Conservation (phyloP, 2,888 invertebrate genomes). For the Archips xylosteana region DNA sequence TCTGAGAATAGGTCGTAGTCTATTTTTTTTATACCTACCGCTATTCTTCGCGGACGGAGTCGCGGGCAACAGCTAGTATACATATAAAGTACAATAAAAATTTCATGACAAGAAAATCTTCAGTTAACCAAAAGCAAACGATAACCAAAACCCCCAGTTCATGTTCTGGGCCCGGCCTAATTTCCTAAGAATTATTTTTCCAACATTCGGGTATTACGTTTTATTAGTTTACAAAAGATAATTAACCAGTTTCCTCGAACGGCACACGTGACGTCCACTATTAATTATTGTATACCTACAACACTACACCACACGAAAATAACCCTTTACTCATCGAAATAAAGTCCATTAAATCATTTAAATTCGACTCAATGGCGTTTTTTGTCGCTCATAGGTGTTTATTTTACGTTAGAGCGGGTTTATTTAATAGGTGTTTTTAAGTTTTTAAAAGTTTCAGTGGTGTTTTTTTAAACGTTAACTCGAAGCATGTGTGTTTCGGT, state of each 20-base stretch:
- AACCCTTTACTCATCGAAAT: neutral
- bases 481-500: slow-evolving; percentile 38
- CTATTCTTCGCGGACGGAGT: too few relatives aligned
- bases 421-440: slow-evolving; percentile 67
- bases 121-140: neutral
- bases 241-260: slow-evolving; percentile 79
- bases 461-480: slow-evolving; percentile 44
- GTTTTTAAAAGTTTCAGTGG: slow-evolving; percentile 53
- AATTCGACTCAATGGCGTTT: slow-evolving; percentile 48
- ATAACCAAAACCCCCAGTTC: slow-evolving; percentile 11
- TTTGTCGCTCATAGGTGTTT: slow-evolving; percentile 63
- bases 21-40: too few relatives aligned
- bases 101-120: neutral
- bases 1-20: too few relatives aligned
- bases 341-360: slow-evolving; percentile 45
- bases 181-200: slow-evolving; percentile 44
- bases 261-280: slow-evolving; percentile 63
- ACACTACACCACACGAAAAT: slow-evolving; percentile 2
- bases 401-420: slow-evolving; percentile 52
- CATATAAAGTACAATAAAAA: too few relatives aligned
- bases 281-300: slow-evolving; percentile 41
- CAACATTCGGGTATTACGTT: slow-evolving; percentile 58
- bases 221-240: slow-evolving; percentile 78
- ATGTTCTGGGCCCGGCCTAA: slow-evolving; percentile 21
- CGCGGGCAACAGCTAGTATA: too few relatives aligned